Conservation (phyloP, 2,113 vertebrate genomes). For the Poeciliopsis occidentalis region DNA sequence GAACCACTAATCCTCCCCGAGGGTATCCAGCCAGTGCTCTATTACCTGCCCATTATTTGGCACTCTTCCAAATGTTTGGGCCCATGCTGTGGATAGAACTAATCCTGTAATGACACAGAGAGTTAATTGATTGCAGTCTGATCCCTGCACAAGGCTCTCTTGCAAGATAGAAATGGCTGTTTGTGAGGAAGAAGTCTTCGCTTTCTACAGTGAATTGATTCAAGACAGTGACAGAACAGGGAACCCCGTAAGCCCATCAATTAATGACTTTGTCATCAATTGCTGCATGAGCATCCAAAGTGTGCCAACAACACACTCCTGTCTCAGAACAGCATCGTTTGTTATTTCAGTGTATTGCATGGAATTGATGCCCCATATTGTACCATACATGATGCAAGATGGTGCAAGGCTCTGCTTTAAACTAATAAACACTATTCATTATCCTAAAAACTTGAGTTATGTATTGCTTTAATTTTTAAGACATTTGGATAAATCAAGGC, state of each 20-base stretch:
- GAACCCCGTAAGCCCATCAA: conserved; percentile 37
- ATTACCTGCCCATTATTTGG: conserved; percentile 72
- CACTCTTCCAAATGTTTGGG: conserved; percentile 62
- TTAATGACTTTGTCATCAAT: conserved; percentile 48
- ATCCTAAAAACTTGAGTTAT: conserved; percentile 24
- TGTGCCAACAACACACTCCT: conserved; percentile 29
- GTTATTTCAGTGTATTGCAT: conserved; percentile 38
- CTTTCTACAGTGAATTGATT: conserved; percentile 64
- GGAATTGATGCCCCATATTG: conserved; percentile 22
- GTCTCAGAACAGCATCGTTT: conserved; percentile 33
- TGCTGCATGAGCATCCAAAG: conserved; percentile 1
- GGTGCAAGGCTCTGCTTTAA: conserved; percentile 43
- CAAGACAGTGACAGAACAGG: conserved; percentile 22
- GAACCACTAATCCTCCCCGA: conserved; percentile 64
- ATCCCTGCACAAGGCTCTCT: conserved; percentile 61
- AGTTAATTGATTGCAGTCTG: conserved; percentile 77
- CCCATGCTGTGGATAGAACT: conserved; percentile 64
- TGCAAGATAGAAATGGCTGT: conserved; percentile 52
- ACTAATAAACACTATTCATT: conserved; percentile 34
- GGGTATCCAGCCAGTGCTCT: conserved; percentile 65
- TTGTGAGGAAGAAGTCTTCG: conserved; percentile 55
- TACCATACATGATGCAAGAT: conserved; percentile 54
- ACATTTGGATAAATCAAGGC: conserved; percentile 13
- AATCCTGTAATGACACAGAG: conserved; percentile 76
- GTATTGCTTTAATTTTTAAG: conserved; percentile 18